Percentiles rank a stretch among this genome's conserved stretches.
These are phyloP conservation scores for Shinisaurus crocodilurus DNA, from an alignment of 2,113 vertebrate species.

Conservation along the genomic window DNA sequence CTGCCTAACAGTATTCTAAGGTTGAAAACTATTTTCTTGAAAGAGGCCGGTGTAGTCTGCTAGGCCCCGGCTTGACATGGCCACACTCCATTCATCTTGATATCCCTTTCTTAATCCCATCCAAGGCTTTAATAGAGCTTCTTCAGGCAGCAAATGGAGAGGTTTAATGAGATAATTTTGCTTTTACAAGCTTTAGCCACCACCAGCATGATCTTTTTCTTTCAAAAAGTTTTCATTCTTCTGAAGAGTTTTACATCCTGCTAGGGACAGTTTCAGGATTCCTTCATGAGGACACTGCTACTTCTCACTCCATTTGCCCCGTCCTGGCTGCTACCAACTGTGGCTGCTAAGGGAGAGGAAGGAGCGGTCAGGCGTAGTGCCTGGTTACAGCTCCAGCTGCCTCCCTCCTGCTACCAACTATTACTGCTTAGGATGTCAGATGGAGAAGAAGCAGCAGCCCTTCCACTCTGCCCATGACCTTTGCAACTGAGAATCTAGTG, in stretches of 20 bases:
- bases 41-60: constrained; percentile 30
- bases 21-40: not conserved
- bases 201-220: constrained; percentile 9
- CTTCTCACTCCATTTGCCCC: not conserved
- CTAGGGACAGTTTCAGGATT: not conserved
- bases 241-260: not conserved
- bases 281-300: not conserved
- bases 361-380: too few species aligned
- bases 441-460: too few species aligned
- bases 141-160: constrained; percentile 30
- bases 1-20: constrained; percentile 20
- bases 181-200: constrained; percentile 27
- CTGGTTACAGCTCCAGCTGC: too few species aligned
- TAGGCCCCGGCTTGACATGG: not conserved
- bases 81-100: constrained; percentile 33
- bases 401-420: too few species aligned
- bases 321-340: not conserved
- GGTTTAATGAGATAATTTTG: constrained; percentile 39
- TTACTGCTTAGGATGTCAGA: too few species aligned
- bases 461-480: too few species aligned
- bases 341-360: not conserved
- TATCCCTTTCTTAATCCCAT: constrained; percentile 51
- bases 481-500: too few species aligned
- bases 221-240: not conserved
- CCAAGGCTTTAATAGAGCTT: constrained; percentile 28